Evolutionary conservation across 2,797 vertebrate species (phyloP), one percentile per base, ranked within the genome.

Genomic region (Trachops cirrhosus): DNA sequence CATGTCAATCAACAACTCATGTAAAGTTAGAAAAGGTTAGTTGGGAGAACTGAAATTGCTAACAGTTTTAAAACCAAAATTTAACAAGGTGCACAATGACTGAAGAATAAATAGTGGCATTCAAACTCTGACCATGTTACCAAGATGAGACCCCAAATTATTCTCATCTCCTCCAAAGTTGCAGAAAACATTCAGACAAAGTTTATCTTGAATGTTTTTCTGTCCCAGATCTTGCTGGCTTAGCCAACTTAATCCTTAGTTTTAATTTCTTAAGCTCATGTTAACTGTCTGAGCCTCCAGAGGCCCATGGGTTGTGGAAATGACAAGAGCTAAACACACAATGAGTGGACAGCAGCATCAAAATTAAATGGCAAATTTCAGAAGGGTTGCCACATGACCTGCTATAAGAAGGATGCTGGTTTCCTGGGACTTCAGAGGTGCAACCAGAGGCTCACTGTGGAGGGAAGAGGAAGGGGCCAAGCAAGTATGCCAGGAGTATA

Each of bases 1-100:
- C 97, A 97, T 97, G 97, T 97, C 98, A 98, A 91, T 98, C 98
- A 98, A 87, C 32, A 94, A 0, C 95, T 97, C 96, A 70, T 74
- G 88, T 98, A 96, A 96, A 90, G 95, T 92, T 95, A 80, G 91
- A 71, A 97, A 97, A 96, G 95, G 96, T 89, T 84, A 97, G 94
- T 96, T 94, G 82, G 54, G 74, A 95, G 96, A 96, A 96, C 16
- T 91, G 84, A 97, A 96, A 93, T 93, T 95, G 48, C 95, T 92
- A 96, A 95, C 95, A 83, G 50, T 59, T 3, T 94, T 97, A 94
- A 74, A 85, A 59, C 86, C 96, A 87, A 96, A 94, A 91, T 77
- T 96, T 97, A 95, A 92, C 71, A 39, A 83, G 90, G 80, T 73
- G 92, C 79, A 79, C 91, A 79, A 95, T 86, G 68, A 34, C 37